phyloP scores from a whole-genome alignment of 2,113 vertebrate genomes.

The Sander lucioperca region DNA sequence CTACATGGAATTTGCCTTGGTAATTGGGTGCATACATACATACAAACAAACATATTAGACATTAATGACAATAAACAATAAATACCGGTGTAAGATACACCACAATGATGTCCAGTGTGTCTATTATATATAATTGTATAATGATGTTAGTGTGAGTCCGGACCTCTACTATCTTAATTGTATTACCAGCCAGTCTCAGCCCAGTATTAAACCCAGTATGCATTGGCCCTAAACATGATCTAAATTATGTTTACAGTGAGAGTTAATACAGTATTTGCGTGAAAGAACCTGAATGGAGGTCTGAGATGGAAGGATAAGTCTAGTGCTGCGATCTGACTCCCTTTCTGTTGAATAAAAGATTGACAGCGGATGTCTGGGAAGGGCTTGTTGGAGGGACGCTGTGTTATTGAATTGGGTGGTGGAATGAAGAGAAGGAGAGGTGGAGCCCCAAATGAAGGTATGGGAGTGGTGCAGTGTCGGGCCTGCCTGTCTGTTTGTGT shows the following conservation, averaged over 20 bases:
- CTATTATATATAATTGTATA: not conserved
- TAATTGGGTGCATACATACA: no score
- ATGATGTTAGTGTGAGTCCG: slow-evolving; percentile 5
- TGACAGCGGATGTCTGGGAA: slow-evolving; percentile 46
- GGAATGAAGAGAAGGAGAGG: slow-evolving; percentile 38
- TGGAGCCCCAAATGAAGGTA: slow-evolving; percentile 51
- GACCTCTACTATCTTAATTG: slow-evolving; percentile 3
- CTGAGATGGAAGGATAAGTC: slow-evolving; percentile 47
- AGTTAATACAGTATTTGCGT: slow-evolving; percentile 14
- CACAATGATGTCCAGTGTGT: not conserved
- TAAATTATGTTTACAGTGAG: slow-evolving; percentile 37
- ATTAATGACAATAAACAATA: no score
- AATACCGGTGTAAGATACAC: no score
- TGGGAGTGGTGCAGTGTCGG: slow-evolving; percentile 34
- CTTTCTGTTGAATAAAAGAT: slow-evolving; percentile 69
- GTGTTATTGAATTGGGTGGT: slow-evolving; percentile 67
- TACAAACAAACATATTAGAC: no score
- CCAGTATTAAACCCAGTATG: not conserved
- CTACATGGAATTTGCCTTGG: no score
- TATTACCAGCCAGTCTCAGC: slow-evolving; percentile 9
- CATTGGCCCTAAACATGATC: not conserved
- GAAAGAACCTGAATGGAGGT: slow-evolving; percentile 31
- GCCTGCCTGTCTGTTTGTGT: slow-evolving; percentile 25
- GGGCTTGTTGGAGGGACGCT: slow-evolving; percentile 18
- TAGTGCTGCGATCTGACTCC: slow-evolving; percentile 44